Base-by-base conservation (phyloP, 2,888 invertebrate species). In the Aplocera efformata region DNA sequence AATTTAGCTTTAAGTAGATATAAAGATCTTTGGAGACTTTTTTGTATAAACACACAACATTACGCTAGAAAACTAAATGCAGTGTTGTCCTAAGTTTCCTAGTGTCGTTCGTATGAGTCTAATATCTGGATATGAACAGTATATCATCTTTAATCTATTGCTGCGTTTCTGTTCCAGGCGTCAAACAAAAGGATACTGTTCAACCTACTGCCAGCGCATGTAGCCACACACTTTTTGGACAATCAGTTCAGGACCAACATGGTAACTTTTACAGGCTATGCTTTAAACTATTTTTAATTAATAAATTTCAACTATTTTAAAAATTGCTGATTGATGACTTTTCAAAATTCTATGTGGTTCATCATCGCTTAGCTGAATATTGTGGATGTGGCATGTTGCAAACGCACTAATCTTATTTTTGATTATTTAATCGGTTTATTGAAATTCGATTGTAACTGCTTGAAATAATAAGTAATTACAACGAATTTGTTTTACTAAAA, bases 201-300 rank as follows among this genome's bases (percentile, higher is more conserved):
- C 84, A 97, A 97, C 83, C 89, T 97, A 53, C 89, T 97, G 40
- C 97, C 97, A 13, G 94, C 96, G 35, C 97, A 97, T 81, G 97
- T 97, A 24, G 97, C 97, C 37, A 94, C 94, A 24, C 96, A 97
- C 83, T 97, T 97, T 77, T 88, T 97, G 56, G 96, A 97, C 84
- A 94, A 94, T 75, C 95, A 95, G 84, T 95, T 95, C 78, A 90
- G 95, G 56, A 95, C 93, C 57, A 95, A 96, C 79, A 95, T 96
- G 95, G 85, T 85, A 79, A 79, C 43, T 68, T 34, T 31, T 35
- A 35, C 42, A 17, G 2, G 13, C 13, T 39, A 20, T 23, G 39
- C 35, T 41, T 39, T 9, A 10, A 13, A 29, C 22, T 22, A 22
- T 22, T 5, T 6, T n/a, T 22, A 22, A 7, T 1, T 22, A 6